Base-by-base conservation (phyloP, 2,113 vertebrate genomes). In the Gambusia holbrooki region DNA sequence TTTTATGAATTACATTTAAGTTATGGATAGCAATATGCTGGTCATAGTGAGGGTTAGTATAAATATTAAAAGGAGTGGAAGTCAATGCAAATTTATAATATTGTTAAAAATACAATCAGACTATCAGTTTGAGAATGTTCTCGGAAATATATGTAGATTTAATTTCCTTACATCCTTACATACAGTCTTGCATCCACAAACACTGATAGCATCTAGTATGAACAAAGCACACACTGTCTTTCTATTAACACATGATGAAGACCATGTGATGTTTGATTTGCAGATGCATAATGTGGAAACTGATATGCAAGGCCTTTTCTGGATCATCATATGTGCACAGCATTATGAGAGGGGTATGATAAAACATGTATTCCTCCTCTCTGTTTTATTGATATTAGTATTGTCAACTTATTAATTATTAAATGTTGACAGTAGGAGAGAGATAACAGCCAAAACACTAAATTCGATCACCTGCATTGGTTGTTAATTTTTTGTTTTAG, bases 261-360 rank as follows among this genome's bases (percentile, higher is more conserved):
- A 54, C 22, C 76, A 76, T 64, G 58, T 82, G 81, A 77, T 29
- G 30, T 66, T 40, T 61, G 62, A 81, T 32, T 45, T 48, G 54
- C 62, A 66, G 9, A 19, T 62, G 0, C 51, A 66, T 29, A 32
- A 22, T 22, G 62, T n/a, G 69, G 11, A 37, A 54, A 64, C 62
- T 9, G 1, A 70, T 32, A 30, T 32, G 17, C 19, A 27, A 61
- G 10, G 17, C 3, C 14, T 22, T n/a, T 19, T 69, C 19, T 5
- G 6, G 19, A 13, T 68, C 29, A 51, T 51, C 66, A 69, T 40
- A 28, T 68, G 27, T 19, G 40, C 12, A 15, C 2, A 15, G 17
- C 19, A 5, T 51, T 51, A 51, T 54, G 48, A 22, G 17, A 54
- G 48, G 17, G 48, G 6, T 25, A 6, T 22, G 17, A 54, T 54